Conservation (phyloP, 1,140 invertebrate species). For the Aphelinus atriplicis region DNA sequence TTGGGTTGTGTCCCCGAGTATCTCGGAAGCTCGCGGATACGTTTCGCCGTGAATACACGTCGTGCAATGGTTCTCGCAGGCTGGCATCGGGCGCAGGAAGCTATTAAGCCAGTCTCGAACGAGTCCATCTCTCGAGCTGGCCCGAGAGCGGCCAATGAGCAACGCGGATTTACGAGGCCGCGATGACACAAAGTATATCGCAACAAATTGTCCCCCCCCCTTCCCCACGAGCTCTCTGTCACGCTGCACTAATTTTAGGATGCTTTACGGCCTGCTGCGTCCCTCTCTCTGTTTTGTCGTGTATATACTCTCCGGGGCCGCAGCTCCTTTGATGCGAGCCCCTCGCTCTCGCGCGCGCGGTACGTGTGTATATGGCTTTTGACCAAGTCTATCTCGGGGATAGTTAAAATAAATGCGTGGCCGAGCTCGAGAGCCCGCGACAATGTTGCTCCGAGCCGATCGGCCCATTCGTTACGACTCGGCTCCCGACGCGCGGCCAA, state of each 20-base stretch:
- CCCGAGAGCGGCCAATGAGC: conserved; percentile 13
- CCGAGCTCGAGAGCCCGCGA: too few species aligned
- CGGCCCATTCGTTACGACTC: too few species aligned
- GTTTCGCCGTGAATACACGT: too few species aligned
- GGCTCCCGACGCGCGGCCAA: too few species aligned
- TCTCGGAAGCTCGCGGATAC: too few species aligned
- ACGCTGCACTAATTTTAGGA: conserved; percentile 41
- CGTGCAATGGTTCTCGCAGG: too few species aligned
- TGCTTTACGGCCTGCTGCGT: conserved; percentile 36
- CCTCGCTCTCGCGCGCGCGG: too few species aligned
- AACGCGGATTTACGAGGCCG: conserved; percentile 26
- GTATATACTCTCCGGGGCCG: too few species aligned
- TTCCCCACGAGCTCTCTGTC: not conserved
- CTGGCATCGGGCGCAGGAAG: not conserved
- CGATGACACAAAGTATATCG: conserved; percentile 33
- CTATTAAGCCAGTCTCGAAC: conserved; percentile 8
- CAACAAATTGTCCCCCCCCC: conserved; percentile 24
- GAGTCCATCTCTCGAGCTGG: not conserved
- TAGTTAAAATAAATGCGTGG: too few species aligned
- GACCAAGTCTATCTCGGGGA: conserved; percentile 20
- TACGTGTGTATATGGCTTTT: not conserved
- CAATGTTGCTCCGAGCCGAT: too few species aligned
- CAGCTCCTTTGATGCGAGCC: conserved; percentile 10
- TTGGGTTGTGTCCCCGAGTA: too few species aligned
- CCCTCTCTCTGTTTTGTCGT: conserved; percentile 8